Evolutionary conservation across 2,888 invertebrate species (phyloP), one percentile per base, ranked within the genome.

Genomic region (Anagyrus pseudococci): DNA sequence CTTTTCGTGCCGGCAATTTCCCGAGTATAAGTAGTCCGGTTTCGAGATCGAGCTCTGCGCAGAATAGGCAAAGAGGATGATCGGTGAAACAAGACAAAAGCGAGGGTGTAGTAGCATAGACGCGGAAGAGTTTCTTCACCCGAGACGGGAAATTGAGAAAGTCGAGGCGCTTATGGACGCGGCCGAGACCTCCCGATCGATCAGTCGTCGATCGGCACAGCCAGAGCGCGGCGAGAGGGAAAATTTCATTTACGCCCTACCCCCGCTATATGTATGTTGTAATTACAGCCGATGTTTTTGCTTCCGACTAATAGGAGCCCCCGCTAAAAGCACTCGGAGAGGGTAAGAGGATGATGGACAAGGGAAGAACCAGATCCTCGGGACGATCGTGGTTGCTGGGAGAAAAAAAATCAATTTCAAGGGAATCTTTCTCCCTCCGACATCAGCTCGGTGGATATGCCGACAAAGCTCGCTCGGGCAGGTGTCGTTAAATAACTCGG

Each of bases 71-170:
- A n/a, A 44, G 22, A 20, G 44, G 46, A 46, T 15, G 52, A 25
- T 25, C 58, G 41, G 7, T 7, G 41, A 25, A 44, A 49, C 44
- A 61, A 60, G 33, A 54, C 29, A 49, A 54, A 49, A 60, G 46
- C 57, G 13, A 19, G 44, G 7, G 17, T 19, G 25, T 43, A 13
- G 6, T 4, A 4, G 19, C 46, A 15, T 43, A 13, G 6, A 8
- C 13, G 19, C 46, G 17, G 19, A 8, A 25, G 50, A 40, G 56
- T 62, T 62, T 62, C 62, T 55, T 57, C 40, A 33, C 52, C 52
- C n/a, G n/a, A n/a, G 57, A 57, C 53, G 57, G 62, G 52, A 57
- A 62, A 62, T 57, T 57, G n/a, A n/a, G n/a, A n/a, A n/a, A n/a
- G n/a, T n/a, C n/a, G n/a, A n/a, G n/a, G n/a, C n/a, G n/a, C n/a